Base-by-base conservation (phyloP, 2,113 vertebrate species). In the Dasyornis broadbenti region DNA sequence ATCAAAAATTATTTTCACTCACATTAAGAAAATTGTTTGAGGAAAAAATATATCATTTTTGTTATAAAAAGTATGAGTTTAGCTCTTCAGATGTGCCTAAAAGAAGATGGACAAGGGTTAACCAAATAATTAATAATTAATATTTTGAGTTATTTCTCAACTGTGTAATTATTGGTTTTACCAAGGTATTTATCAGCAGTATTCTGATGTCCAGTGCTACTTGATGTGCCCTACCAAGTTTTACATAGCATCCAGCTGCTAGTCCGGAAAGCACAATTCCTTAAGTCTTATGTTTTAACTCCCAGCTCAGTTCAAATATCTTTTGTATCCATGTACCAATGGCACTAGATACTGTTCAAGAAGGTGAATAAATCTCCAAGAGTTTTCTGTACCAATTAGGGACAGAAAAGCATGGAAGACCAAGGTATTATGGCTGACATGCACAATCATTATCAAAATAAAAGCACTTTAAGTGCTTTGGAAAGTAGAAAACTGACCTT, bases 401-500 rank as follows among this genome's bases (percentile, higher is more conserved):
- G 44, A 60, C 22, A 96, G 61, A 91, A 94, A 77, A 85, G 4
- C 24, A 53, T 12, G 7, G 20, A 37, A 15, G 9, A 76, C 10
- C 37, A 59, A 56, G 50, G 37, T 50, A 82, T 75, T 78, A 86
- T 26, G 44, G 27, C 30, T 92, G 89, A 86, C 54, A 54, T 54
- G n/a, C 23, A 57, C 22, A 78, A 52, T 66, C 47, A 56, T 88
- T 95, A 77, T 54, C 47, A 75, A 93, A 92, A 91, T 61, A 82
- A 75, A 94, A 94, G n/a, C 10, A 56, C 9, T 83, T 89, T 30
- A 82, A 81, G 49, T 91, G 40, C 37, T 92, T 93, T 59, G 70
- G 79, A 72, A 86, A 54, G 45, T 50, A 37, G 60, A 95, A 95
- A 89, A 75, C 28, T 86, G 86, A 94, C 89, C 76, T 93, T 97